Percentiles rank a stretch among this genome's conserved stretches.
These are phyloP conservation scores for Prenolepis imparis DNA, from an alignment of 2,888 invertebrate genomes.

Conservation along the genomic window DNA sequence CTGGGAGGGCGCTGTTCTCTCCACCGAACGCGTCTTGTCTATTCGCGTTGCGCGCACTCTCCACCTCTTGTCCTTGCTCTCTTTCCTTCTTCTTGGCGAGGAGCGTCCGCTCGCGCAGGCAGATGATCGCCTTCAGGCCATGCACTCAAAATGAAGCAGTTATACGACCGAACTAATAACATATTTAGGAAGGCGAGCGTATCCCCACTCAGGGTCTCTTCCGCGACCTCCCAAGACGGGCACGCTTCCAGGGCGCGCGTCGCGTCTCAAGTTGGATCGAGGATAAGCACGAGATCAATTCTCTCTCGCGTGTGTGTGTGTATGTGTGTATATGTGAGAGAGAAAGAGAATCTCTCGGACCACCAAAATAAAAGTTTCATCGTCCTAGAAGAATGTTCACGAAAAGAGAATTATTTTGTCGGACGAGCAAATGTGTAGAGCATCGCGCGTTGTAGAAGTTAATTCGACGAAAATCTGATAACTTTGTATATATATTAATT, in stretches of 20 bases:
- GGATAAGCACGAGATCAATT: constrained; percentile 41
- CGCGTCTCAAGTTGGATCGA: constrained; percentile 39
- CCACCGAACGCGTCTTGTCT: constrained; percentile 63
- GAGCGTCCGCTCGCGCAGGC: constrained; percentile 71
- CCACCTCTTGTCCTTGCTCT: constrained; percentile 31
- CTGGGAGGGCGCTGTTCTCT: constrained; percentile 83
- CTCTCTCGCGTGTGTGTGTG: background rate
- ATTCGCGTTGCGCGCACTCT: constrained; percentile 73
- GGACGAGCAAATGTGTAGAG: background rate
- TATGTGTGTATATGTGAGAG: too few species aligned
- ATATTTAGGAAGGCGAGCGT: constrained; percentile 85
- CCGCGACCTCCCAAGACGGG: constrained; percentile 86
- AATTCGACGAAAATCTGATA: background rate
- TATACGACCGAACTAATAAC: constrained; percentile 86
- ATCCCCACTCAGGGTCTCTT: constrained; percentile 77
- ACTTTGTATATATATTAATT: background rate
- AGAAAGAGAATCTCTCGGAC: constrained; percentile 6
- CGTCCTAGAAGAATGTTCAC: background rate
- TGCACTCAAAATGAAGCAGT: constrained; percentile 86
- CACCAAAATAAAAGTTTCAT: constrained; percentile 21
- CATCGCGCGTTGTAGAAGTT: background rate
- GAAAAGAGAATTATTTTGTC: background rate
- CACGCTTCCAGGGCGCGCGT: constrained; percentile 81
- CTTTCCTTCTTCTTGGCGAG: constrained; percentile 42
- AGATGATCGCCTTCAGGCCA: constrained; percentile 85